Conservation (phyloP, 2,888 invertebrate genomes). For the Lasioglossum calceatum region DNA sequence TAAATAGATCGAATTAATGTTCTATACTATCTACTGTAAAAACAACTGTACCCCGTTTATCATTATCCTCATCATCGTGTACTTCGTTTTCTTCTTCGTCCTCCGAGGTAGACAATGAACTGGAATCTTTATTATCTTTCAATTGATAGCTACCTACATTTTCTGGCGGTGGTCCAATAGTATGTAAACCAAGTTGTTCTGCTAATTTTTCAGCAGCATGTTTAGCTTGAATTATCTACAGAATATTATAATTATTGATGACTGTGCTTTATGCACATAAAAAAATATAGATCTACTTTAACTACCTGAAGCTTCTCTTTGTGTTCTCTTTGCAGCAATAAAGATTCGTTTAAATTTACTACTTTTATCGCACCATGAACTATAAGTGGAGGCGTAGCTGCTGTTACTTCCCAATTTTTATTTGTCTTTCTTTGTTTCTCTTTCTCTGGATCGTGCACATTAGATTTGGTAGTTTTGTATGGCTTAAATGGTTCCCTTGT, state of each 20-base stretch:
- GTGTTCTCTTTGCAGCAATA: slow-evolving; percentile 86
- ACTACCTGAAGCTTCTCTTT: slow-evolving; percentile 80
- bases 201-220: slow-evolving; percentile 87
- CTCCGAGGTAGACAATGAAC: slow-evolving; percentile 74
- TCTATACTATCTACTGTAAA: slow-evolving; percentile 83
- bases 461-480: slow-evolving; percentile 86
- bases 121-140: slow-evolving; percentile 76
- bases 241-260: slow-evolving; percentile 11
- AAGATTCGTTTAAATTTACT: slow-evolving; percentile 86
- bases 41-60: slow-evolving; percentile 85
- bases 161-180: slow-evolving; percentile 82
- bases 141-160: slow-evolving; percentile 84
- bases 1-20: slow-evolving; percentile 52
- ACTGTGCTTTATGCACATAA: not conserved
- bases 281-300: not conserved
- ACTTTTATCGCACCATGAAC: slow-evolving; percentile 86
- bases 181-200: slow-evolving; percentile 83
- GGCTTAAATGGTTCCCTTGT: slow-evolving; percentile 86
- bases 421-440: slow-evolving; percentile 84
- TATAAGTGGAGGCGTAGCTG: slow-evolving; percentile 87
- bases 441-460: slow-evolving; percentile 86
- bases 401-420: slow-evolving; percentile 87
- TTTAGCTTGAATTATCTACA: slow-evolving; percentile 85
- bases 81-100: slow-evolving; percentile 86
- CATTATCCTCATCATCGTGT: slow-evolving; percentile 85